Evolutionary conservation across 2,888 invertebrate genomes (phyloP).

Genomic region (Tenthredo mesomela): DNA sequence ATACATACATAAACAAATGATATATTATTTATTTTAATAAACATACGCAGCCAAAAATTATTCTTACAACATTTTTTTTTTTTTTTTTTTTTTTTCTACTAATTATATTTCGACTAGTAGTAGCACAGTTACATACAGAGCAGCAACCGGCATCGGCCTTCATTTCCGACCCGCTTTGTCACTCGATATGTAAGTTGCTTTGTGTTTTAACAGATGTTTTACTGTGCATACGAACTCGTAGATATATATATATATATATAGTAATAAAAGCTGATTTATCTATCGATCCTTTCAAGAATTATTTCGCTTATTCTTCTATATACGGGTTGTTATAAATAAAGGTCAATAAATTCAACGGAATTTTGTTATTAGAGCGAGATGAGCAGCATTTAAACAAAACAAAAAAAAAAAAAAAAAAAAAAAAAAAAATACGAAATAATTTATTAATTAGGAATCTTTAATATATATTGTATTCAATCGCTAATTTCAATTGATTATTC

Average conservation of each 20-base stretch:
- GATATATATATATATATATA: no score
- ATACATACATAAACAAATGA: neutral
- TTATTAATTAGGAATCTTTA: neutral
- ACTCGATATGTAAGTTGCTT: slow-evolving; percentile 3
- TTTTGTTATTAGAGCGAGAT: neutral
- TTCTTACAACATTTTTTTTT: no score
- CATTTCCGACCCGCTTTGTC: slow-evolving; percentile 14
- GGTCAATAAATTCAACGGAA: neutral
- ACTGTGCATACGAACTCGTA: neutral
- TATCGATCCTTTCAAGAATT: neutral
- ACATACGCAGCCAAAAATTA: neutral
- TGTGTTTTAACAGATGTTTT: slow-evolving; percentile 35
- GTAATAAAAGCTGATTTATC: neutral
- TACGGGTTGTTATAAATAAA: neutral
- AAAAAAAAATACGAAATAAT: neutral
- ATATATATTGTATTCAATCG: no score
- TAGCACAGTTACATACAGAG: neutral
- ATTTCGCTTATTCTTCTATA: neutral
- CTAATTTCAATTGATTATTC: neutral
- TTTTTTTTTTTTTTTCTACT: neutral
- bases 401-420: no score
- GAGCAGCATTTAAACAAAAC: no score
- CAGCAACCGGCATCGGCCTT: neutral
- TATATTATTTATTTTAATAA: neutral
- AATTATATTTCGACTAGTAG: neutral